Evolutionary conservation across 1,140 invertebrate species (phyloP).

Genomic region (Drosophila lowei): DNA sequence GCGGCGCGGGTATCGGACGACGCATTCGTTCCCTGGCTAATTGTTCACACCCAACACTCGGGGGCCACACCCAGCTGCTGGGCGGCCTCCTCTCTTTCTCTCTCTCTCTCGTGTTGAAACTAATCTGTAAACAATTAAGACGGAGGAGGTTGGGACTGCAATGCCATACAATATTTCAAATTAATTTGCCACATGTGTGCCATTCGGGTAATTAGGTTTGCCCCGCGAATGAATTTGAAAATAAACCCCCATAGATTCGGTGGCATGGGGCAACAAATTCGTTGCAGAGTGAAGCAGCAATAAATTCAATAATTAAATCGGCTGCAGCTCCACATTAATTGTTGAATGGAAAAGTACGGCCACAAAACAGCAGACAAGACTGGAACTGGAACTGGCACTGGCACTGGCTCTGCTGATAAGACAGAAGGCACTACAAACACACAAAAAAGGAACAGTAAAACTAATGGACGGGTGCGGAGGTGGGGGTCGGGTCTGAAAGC

Average conservation of each 20-base stretch:
- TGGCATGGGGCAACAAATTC: constrained; percentile 19
- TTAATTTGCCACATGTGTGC: constrained; percentile 74
- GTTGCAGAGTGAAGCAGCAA: constrained; percentile 9
- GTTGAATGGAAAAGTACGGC: constrained; percentile 56
- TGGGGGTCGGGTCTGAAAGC: constrained; percentile 12
- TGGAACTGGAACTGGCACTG: no score
- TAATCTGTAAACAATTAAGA: constrained; percentile 76
- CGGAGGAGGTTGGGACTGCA: constrained; percentile 21
- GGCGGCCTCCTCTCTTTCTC: no score
- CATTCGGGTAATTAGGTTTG: constrained; percentile 66
- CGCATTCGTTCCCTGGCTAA: constrained; percentile 54
- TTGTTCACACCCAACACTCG: constrained; percentile 67
- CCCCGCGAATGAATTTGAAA: constrained; percentile 26
- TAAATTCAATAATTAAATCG: constrained; percentile 57
- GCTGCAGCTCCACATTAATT: constrained; percentile 16
- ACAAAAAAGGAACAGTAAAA: constrained; percentile 4
- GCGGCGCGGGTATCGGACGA: constrained; percentile 39
- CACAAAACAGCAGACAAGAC: constrained; percentile 16
- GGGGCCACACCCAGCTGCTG: constrained; percentile 58
- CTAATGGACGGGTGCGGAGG: constrained; percentile 8
- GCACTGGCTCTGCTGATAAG: constrained; percentile 44
- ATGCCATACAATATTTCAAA: constrained; percentile 43
- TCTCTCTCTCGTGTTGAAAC: constrained; percentile 38
- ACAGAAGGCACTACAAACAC: constrained; percentile 1
- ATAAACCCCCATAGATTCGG: constrained; percentile 2